Conservation (phyloP, 2,888 invertebrate species). For the Apeira syringaria region DNA sequence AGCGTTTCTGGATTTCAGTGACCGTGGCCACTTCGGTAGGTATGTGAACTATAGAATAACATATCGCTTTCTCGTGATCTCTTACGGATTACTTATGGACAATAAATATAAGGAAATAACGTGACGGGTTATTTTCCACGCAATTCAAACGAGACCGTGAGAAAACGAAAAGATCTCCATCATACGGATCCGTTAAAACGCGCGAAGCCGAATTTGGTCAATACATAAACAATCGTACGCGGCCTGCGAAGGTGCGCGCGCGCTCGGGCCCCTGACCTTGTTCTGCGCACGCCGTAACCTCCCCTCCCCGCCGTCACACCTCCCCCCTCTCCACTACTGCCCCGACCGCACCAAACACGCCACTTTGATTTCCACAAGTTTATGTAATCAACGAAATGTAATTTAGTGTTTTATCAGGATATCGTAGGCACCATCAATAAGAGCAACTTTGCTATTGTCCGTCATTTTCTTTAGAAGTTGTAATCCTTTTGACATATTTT, state of each 20-base stretch:
- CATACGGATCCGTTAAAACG: constrained; percentile 27
- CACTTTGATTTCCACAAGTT: constrained; percentile 62
- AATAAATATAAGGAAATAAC: too few species aligned
- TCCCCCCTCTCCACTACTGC: constrained; percentile 36
- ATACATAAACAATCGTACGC: constrained; percentile 36
- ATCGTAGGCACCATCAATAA: too few species aligned
- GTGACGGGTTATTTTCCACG: constrained; percentile 3
- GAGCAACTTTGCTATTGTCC: too few species aligned
- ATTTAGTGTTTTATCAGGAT: constrained; percentile 30
- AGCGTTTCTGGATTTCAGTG: too few species aligned
- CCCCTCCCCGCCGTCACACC: constrained; percentile 35
- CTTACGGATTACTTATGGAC: too few species aligned
- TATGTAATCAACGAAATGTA: constrained; percentile 54
- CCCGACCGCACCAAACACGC: constrained; percentile 39
- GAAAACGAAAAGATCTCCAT: constrained; percentile 28
- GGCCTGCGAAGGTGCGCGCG: constrained; percentile 48
- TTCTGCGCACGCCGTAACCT: constrained; percentile 48
- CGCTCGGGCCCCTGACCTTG: constrained; percentile 74
- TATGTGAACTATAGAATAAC: too few species aligned
- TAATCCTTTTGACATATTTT: too few species aligned
- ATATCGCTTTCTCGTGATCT: too few species aligned
- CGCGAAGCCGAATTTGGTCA: constrained; percentile 45
- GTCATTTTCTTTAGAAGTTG: too few species aligned
- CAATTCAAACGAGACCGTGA: constrained; percentile 25
- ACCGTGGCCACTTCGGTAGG: too few species aligned